phyloP scores from a whole-genome alignment of 2,113 vertebrate genomes.

The Machaerirhynchus nigripectus region DNA sequence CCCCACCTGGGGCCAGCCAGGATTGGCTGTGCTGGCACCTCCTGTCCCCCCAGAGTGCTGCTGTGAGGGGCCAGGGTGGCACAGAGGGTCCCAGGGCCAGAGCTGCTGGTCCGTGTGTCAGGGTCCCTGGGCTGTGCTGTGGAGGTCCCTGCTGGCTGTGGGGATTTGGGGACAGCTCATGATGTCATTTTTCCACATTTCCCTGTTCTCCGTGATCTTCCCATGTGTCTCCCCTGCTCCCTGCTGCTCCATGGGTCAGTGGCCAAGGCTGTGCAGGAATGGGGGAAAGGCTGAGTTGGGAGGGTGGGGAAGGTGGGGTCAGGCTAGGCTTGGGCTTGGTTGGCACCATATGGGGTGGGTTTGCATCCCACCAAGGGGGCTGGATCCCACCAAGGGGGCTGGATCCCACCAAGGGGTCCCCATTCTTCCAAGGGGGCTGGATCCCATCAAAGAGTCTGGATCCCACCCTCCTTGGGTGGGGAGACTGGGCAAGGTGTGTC shows the following conservation, averaged over 20 bases:
- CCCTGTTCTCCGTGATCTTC: background rate
- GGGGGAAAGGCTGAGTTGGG: background rate
- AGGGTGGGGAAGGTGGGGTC: background rate
- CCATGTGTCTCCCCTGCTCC: fast-evolving
- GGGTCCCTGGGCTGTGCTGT: too few species aligned
- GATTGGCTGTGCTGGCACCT: background rate
- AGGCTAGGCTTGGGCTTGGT: fast-evolving
- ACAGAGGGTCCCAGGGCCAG: background rate
- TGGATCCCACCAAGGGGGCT: too few species aligned
- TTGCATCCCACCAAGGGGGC: background rate
- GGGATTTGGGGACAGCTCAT: background rate
- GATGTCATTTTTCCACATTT: background rate
- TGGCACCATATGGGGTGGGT: fast-evolving
- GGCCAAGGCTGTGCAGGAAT: background rate
- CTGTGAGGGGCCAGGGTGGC: background rate
- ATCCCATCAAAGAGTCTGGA: background rate
- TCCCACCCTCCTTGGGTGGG: background rate
- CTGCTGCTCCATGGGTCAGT: background rate
- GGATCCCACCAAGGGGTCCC: background rate
- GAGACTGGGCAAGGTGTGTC: background rate
- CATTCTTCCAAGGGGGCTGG: background rate
- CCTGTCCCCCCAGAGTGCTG: background rate
- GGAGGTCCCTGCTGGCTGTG: fast-evolving
- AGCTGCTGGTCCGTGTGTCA: background rate
- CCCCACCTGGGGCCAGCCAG: background rate